Conservation (phyloP, 2,888 invertebrate genomes). For the Lycophotia porphyrea region DNA sequence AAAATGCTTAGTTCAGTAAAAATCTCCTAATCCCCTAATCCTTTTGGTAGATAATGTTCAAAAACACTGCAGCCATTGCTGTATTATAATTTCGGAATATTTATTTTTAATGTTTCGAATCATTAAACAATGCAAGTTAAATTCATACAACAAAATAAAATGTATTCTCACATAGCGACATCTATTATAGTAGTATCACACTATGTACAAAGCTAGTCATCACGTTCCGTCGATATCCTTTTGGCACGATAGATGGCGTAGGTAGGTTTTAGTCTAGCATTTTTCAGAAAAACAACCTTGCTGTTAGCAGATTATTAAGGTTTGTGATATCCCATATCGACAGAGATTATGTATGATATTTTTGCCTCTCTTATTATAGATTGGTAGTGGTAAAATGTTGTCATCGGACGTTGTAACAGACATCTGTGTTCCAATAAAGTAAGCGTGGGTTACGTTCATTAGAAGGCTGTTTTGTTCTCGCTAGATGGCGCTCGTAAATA, state of each 20-base stretch:
- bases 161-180: conserved; percentile 21
- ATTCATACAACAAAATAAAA: not conserved
- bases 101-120: not conserved
- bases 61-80: not conserved
- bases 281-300: not conserved
- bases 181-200: conserved; percentile 5
- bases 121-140: not conserved
- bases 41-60: no score
- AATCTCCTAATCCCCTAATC: no score
- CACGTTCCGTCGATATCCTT: no score
- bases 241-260: conserved; percentile 31
- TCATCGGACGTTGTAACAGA: not conserved
- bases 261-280: not conserved
- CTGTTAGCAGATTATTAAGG: not conserved
- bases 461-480: not conserved
- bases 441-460: not conserved
- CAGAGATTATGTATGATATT: not conserved
- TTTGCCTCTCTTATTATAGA: not conserved
- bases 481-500: conserved; percentile 31
- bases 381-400: no score
- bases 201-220: not conserved
- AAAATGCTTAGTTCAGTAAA: not conserved
- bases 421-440: not conserved
- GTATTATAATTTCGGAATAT: not conserved
- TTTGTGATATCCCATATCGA: not conserved